Evolutionary conservation across 2,113 vertebrate genomes (phyloP).

Genomic region (Panthera uncia): DNA sequence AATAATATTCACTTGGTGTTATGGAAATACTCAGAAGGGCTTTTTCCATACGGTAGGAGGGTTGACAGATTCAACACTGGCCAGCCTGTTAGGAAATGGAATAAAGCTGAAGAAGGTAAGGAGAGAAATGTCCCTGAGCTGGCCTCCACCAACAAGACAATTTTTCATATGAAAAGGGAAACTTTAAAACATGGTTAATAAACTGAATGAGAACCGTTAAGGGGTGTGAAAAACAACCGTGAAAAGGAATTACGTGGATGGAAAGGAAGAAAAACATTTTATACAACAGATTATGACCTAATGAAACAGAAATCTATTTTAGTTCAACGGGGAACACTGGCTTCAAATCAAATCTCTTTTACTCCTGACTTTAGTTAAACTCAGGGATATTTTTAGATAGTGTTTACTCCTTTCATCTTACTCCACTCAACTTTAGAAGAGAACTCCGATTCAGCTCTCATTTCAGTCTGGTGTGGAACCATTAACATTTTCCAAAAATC

Average conservation of each 20-base stretch:
- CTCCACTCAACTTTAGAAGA: slow-evolving; percentile 52
- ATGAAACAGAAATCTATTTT: slow-evolving; percentile 63
- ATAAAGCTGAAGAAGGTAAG: background rate
- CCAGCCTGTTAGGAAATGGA: slow-evolving; percentile 34
- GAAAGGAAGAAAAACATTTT: slow-evolving; percentile 42
- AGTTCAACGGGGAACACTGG: background rate
- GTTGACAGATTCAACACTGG: slow-evolving; percentile 14
- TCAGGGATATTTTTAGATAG: slow-evolving; percentile 66
- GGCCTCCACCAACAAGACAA: background rate
- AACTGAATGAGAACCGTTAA: background rate
- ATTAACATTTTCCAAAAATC: background rate
- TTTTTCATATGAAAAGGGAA: background rate
- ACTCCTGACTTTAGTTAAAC: slow-evolving; percentile 59
- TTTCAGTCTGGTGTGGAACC: background rate
- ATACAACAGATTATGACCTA: slow-evolving; percentile 45
- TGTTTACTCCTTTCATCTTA: slow-evolving; percentile 64
- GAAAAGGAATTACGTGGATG: background rate
- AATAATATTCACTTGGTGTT: slow-evolving; percentile 63
- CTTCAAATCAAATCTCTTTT: slow-evolving; percentile 49
- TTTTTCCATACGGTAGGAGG: slow-evolving; percentile 58
- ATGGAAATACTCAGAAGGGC: slow-evolving; percentile 53
- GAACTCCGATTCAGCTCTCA: background rate
- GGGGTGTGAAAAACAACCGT: background rate
- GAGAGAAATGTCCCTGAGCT: background rate
- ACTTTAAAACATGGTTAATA: background rate